A percentile compares a stretch with the other conserved stretches of the same genome.
phyloP scores from a whole-genome alignment of 1,140 invertebrate genomes.

The Lutraria rhynchaena region DNA sequence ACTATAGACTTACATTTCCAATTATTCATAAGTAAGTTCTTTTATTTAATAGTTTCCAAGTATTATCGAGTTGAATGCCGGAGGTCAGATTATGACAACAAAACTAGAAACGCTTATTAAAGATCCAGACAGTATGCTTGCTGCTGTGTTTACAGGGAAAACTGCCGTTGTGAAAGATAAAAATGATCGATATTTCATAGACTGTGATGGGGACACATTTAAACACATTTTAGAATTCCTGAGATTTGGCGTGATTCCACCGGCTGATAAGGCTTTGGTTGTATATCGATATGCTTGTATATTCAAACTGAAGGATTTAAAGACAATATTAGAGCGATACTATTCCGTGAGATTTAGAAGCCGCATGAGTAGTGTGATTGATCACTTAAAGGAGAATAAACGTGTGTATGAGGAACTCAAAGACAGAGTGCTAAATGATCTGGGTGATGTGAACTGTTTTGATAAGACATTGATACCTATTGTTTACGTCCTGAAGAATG shows the following conservation, averaged over 20 bases:
- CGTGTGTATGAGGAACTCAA: neutral
- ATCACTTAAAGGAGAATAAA: neutral
- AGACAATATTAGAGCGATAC: neutral
- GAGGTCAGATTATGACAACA: neutral
- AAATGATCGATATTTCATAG: constrained; percentile 39
- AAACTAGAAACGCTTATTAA: neutral
- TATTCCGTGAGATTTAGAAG: neutral
- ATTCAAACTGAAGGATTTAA: neutral
- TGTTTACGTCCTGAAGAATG: constrained; percentile 6
- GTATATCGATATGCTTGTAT: constrained; percentile 6
- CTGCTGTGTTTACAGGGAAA: constrained; percentile 28
- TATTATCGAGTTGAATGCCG: constrained; percentile 33
- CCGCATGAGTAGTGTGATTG: neutral
- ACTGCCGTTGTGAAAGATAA: constrained; percentile 8
- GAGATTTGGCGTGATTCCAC: constrained; percentile 55
- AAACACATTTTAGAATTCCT: constrained; percentile 35
- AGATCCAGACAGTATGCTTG: constrained; percentile 19
- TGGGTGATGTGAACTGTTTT: neutral
- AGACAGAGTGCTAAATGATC: neutral
- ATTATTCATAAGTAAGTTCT: too few relatives aligned
- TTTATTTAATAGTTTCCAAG: constrained; percentile 6
- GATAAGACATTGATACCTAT: constrained; percentile 21
- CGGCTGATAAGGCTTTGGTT: neutral
- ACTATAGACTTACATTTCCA: too few relatives aligned
- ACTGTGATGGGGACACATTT: constrained; percentile 19